phyloP scores from a whole-genome alignment of 2,888 invertebrate species.

The Epirrita christyi region DNA sequence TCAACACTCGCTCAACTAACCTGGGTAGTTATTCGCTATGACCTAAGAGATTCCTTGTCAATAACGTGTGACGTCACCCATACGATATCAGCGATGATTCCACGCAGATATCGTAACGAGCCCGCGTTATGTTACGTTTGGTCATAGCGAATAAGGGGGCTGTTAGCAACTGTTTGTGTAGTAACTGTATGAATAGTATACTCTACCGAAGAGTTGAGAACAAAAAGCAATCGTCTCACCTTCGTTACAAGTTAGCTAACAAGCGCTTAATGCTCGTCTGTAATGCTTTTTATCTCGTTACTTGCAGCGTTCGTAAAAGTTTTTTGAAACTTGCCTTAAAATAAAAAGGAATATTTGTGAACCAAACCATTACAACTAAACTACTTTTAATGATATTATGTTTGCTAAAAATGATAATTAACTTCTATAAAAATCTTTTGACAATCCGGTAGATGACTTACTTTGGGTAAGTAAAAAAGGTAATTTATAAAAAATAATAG shows the following conservation, averaged over 20 bases:
- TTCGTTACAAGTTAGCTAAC: slow-evolving; percentile 28
- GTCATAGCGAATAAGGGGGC: too few relatives aligned
- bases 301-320: slow-evolving; percentile 9
- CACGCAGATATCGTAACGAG: too few relatives aligned
- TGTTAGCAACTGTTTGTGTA: too few relatives aligned
- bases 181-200: neutral
- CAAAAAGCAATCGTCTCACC: slow-evolving; percentile 28
- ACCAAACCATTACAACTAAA: neutral
- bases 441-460: too few relatives aligned
- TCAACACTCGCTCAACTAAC: too few relatives aligned
- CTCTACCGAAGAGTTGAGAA: slow-evolving; percentile 14
- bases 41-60: too few relatives aligned
- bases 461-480: too few relatives aligned
- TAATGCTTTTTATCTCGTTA: slow-evolving; percentile 20
- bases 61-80: too few relatives aligned
- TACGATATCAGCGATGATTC: too few relatives aligned
- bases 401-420: neutral
- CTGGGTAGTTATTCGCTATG: too few relatives aligned
- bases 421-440: neutral
- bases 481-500: too few relatives aligned
- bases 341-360: neutral
- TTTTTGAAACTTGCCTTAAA: slow-evolving; percentile 4
- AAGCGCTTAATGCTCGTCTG: slow-evolving; percentile 18
- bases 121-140: too few relatives aligned
- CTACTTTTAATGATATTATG: neutral